Conservation (phyloP, 2,797 vertebrate genomes). For the Salarias fasciatus region DNA sequence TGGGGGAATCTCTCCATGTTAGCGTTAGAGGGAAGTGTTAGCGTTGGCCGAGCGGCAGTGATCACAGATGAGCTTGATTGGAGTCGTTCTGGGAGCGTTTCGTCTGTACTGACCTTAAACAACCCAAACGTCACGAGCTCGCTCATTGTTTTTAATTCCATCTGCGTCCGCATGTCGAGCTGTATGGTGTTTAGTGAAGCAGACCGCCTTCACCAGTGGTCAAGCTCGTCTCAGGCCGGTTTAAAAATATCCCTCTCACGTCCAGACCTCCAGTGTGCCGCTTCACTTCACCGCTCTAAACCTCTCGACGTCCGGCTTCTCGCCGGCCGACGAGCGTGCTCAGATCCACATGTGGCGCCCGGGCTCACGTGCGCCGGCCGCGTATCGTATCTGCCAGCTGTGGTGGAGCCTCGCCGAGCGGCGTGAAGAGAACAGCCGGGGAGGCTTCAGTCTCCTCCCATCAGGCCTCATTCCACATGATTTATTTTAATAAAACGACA, state of each 20-base stretch:
- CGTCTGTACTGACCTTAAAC: slow-evolving; percentile 2
- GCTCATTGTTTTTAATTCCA: slow-evolving; percentile 1
- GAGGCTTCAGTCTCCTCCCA: slow-evolving; percentile 41
- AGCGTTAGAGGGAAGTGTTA: neutral
- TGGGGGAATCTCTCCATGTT: too few relatives aligned
- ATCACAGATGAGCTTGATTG: neutral
- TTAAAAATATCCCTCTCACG: too few relatives aligned
- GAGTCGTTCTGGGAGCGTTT: neutral
- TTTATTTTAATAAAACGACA: slow-evolving; percentile 44
- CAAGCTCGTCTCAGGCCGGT: neutral
- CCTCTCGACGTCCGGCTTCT: too few relatives aligned
- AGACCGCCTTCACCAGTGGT: neutral
- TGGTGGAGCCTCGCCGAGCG: neutral
- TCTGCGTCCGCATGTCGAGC: slow-evolving; percentile 1
- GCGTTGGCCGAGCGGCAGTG: slow-evolving; percentile 1
- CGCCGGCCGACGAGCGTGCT: neutral
- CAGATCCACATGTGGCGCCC: neutral
- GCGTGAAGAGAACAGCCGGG: slow-evolving; percentile 45
- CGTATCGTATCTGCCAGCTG: slow-evolving; percentile 27
- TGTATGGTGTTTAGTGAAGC: neutral
- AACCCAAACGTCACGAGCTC: neutral
- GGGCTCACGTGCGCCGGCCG: slow-evolving; percentile 13
- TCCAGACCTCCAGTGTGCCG: too few relatives aligned
- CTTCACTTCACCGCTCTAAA: too few relatives aligned
- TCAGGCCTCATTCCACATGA: slow-evolving; percentile 41